phyloP scores from a whole-genome alignment of 2,113 vertebrate species.

The Sphaerodactylus townsendi region DNA sequence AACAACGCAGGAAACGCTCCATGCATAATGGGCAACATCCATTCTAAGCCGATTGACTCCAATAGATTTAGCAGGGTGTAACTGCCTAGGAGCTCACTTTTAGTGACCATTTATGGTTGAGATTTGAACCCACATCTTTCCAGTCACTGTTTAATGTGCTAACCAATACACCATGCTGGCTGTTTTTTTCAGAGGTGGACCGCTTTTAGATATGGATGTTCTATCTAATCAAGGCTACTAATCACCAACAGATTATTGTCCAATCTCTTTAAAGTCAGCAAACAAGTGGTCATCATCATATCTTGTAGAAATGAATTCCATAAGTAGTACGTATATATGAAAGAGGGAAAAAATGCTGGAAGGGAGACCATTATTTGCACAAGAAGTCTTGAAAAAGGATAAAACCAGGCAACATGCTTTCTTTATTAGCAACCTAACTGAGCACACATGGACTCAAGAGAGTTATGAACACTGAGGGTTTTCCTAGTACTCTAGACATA shows the following conservation, averaged over 20 bases:
- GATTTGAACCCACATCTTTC: too few relatives aligned
- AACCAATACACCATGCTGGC: too few relatives aligned
- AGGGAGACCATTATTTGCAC: background rate
- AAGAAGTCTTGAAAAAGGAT: background rate
- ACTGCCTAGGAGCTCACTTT: too few relatives aligned
- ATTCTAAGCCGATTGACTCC: too few relatives aligned
- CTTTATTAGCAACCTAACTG: background rate
- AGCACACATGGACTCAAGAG: background rate
- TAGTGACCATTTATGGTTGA: too few relatives aligned
- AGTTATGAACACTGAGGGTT: background rate
- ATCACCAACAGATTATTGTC: background rate
- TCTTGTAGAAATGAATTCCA: background rate
- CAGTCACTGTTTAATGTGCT: too few relatives aligned
- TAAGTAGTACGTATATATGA: background rate
- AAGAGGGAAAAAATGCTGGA: background rate
- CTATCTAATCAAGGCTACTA: background rate
- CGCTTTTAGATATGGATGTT: background rate
- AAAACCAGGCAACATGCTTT: background rate
- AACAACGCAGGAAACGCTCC: too few relatives aligned
- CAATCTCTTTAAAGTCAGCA: background rate
- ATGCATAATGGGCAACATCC: too few relatives aligned
- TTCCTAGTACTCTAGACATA: too few relatives aligned
- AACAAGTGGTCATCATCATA: background rate
- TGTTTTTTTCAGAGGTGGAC: background rate
- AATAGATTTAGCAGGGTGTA: too few relatives aligned